These are phyloP conservation scores for Cinclus mexicanus DNA, from an alignment of 2,113 vertebrate species.

Conservation along the genomic window DNA sequence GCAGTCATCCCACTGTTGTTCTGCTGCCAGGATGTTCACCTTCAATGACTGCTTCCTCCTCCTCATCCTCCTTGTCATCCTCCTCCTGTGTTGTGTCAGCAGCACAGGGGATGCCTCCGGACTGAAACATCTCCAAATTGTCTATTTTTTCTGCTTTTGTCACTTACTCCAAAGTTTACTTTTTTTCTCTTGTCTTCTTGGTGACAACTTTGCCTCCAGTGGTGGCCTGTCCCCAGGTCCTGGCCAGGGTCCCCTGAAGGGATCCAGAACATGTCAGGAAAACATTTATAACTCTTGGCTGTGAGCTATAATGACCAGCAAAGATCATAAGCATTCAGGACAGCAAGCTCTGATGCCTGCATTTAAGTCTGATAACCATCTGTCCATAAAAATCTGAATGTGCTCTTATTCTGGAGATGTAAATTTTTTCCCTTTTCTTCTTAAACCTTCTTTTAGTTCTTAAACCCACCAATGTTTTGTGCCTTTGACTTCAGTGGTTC, in stretches of 20 bases:
- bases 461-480: rapidly evolving
- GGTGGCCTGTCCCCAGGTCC: neutral
- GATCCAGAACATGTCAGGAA: neutral
- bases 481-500: neutral
- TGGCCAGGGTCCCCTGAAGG: neutral
- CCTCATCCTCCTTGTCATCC: neutral
- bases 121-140: neutral
- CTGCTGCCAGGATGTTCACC: neutral
- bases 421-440: neutral
- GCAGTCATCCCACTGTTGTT: neutral
- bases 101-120: neutral
- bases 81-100: neutral
- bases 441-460: neutral
- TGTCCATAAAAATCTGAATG: neutral
- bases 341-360: rapidly evolving
- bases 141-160: neutral
- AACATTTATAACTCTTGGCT: neutral
- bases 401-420: neutral
- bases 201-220: rapidly evolving
- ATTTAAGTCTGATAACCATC: neutral
- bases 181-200: neutral
- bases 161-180: neutral
- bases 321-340: neutral
- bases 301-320: neutral
- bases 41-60: neutral